Conservation (phyloP, 2,797 vertebrate species). For the Lutjanus campechanus region DNA sequence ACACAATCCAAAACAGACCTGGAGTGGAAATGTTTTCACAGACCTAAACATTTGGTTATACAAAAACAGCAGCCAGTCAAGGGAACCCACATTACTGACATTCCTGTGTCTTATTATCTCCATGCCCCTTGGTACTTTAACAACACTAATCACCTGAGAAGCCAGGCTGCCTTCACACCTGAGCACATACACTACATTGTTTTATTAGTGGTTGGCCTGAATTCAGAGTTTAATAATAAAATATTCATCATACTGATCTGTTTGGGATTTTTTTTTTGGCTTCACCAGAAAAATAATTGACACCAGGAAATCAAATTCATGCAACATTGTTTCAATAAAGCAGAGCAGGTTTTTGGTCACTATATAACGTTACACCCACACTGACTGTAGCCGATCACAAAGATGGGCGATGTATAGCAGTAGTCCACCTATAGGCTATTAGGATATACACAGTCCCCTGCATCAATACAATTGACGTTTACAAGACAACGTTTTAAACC, state of each 20-base stretch:
- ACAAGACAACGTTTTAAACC: constrained; percentile 1
- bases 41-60: constrained; percentile 28
- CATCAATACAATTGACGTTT: constrained; percentile 5
- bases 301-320: background rate
- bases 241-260: background rate
- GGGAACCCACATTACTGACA: constrained; percentile 70
- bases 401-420: constrained; percentile 56
- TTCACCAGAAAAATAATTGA: background rate
- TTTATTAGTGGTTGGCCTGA: background rate
- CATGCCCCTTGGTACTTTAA: constrained; percentile 72
- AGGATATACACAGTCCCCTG: constrained; percentile 18
- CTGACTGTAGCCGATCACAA: constrained; percentile 56
- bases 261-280: background rate
- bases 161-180: constrained; percentile 64
- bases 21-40: background rate
- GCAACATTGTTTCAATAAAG: constrained; percentile 10
- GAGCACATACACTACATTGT: constrained; percentile 43
- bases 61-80: constrained; percentile 42
- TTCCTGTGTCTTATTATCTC: constrained; percentile 76
- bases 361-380: constrained; percentile 62
- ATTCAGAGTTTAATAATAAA: background rate
- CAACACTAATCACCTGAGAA: constrained; percentile 69
- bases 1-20: background rate
- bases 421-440: constrained; percentile 33
- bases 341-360: constrained; percentile 47